Evolutionary conservation across 2,888 invertebrate genomes (phyloP), one percentile per base, ranked within the genome.

Genomic region (Rhamnusium bicolor): DNA sequence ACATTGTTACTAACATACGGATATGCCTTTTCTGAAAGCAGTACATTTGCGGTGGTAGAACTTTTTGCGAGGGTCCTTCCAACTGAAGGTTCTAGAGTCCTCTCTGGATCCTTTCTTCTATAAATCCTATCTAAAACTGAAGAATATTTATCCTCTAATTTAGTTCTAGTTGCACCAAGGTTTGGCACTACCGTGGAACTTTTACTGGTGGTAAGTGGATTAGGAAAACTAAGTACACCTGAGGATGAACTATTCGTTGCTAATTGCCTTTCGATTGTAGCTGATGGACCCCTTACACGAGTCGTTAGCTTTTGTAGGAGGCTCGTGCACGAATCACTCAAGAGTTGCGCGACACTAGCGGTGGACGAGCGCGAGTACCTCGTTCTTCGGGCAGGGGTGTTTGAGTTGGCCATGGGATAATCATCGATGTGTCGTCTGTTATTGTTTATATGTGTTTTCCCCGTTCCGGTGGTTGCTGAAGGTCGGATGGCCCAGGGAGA

Each of bases 251-350:
- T 66, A 49, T 71, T 74, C 63, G 75, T 73, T 18, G 74, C 70
- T 24, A 83, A 73, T 40, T 79, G 80, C 86, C 89, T 83, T 88
- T 89, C 89, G 47, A 81, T 79, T 5, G 86, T 85, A 7, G 89
- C 93, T 63, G 95, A 95, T 49, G 95, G 95, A 61, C 94, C 94
- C 75, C 96, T 92, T 60, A 92, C 92, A 77, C 94, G 91, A 40
- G 93, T 94, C 7, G 92, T 91, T 83, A 96, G 90, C 80, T 95
- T 91, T 86, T 95, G 95, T 83, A 96, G 91, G 80, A 96, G 91
- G 89, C 92, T 96, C 84, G 95, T 94, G 89, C 95, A 96, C 82
- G 96, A 95, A 87, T 96, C 96, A 81, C 94, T 94, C 82, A 96
- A 90, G 84, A 96, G 90, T 88, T 96, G 96, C 78, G 95, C 94